These are phyloP conservation scores for Falco concolor DNA, from an alignment of 2,797 vertebrate species.

Conservation along the genomic window DNA sequence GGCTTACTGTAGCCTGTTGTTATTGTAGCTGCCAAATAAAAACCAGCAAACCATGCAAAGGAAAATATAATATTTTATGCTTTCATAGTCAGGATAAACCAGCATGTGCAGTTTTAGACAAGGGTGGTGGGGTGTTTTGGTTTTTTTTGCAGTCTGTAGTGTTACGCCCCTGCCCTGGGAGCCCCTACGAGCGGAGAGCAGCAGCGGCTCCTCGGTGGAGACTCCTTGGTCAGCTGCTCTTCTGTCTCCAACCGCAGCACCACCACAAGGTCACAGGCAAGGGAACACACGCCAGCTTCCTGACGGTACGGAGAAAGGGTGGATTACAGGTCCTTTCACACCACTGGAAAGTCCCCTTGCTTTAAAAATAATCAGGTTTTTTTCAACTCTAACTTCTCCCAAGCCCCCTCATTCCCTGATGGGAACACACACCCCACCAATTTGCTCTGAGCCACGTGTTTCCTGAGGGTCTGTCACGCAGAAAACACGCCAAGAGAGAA, in stretches of 20 bases:
- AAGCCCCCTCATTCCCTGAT: background rate
- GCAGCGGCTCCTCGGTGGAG: background rate
- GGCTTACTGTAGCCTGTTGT: slow-evolving; percentile 67
- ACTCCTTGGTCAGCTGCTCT: background rate
- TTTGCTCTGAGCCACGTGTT: background rate
- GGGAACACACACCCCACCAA: background rate
- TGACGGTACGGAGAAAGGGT: background rate
- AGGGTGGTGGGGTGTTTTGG: background rate
- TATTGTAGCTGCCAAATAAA: slow-evolving; percentile 77
- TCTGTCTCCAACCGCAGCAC: background rate
- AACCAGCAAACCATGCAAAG: slow-evolving; percentile 76
- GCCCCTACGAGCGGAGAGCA: background rate
- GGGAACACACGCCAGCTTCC: background rate
- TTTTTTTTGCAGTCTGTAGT: background rate
- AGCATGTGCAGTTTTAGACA: slow-evolving; percentile 5
- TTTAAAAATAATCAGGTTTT: background rate
- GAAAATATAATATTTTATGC: slow-evolving; percentile 73
- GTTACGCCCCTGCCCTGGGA: background rate
- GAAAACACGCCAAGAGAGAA: background rate
- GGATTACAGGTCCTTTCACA: background rate
- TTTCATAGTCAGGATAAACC: slow-evolving; percentile 55
- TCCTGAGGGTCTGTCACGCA: slow-evolving; percentile 9
- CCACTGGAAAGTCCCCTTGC: background rate
- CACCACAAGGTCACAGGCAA: background rate
- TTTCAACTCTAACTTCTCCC: background rate